Conservation (phyloP, 1,140 invertebrate species). For the Zaprionus camerounensis region DNA sequence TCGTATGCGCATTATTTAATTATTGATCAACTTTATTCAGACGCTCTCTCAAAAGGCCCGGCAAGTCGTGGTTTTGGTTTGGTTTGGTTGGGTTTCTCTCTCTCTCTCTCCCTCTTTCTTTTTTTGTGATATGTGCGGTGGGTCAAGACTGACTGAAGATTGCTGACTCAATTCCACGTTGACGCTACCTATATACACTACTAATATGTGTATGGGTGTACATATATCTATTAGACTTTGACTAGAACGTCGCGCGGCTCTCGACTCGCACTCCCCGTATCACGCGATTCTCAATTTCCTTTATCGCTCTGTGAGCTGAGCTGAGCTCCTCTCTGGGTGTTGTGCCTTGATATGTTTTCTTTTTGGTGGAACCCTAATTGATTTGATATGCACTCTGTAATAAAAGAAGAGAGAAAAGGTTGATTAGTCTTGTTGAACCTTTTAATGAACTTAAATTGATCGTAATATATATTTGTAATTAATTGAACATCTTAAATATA, state of each 20-base stretch:
- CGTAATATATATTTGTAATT: background rate
- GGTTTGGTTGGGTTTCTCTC: background rate
- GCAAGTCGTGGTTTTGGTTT: conserved; percentile 57
- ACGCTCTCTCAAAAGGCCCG: conserved; percentile 60
- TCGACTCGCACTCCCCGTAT: background rate
- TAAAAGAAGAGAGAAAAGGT: conserved; percentile 19
- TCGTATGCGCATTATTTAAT: conserved; percentile 83
- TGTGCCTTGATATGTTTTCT: conserved; percentile 43
- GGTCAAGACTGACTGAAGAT: conserved; percentile 8
- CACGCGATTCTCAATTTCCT: conserved; percentile 7
- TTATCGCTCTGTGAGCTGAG: conserved; percentile 6
- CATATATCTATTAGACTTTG: conserved; percentile 30
- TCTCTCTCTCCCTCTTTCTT: background rate
- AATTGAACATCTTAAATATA: background rate
- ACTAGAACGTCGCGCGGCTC: conserved; percentile 25
- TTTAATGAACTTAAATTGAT: background rate
- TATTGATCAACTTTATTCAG: conserved; percentile 66
- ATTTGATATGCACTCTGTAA: conserved; percentile 73
- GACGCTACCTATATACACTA: conserved; percentile 7
- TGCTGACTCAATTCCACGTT: conserved; percentile 2
- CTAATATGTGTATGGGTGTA: background rate
- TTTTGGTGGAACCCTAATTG: conserved; percentile 20
- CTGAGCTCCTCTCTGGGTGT: conserved; percentile 9
- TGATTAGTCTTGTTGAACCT: conserved; percentile 31
- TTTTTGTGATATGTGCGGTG: conserved; percentile 43